A percentile compares a stretch with the other conserved stretches of the same genome.
Evolutionary conservation across 2,113 vertebrate genomes (phyloP).

Genomic region (Pseudonaja textilis): DNA sequence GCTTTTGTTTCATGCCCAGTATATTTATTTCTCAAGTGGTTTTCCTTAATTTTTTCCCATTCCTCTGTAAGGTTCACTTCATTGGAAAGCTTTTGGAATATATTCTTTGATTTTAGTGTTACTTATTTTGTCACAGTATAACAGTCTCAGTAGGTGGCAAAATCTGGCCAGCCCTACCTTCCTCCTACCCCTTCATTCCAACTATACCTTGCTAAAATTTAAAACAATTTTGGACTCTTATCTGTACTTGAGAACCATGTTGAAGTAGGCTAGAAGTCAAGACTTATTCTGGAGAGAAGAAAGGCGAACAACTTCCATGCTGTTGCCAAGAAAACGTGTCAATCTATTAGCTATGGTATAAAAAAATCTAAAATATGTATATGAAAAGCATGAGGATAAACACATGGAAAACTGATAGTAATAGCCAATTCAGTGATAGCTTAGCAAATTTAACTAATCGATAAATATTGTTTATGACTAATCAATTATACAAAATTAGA

Average conservation of each 20-base stretch:
- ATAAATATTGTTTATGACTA: not conserved
- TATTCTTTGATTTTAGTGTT: not conserved
- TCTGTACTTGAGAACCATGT: not conserved
- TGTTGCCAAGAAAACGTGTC: not conserved
- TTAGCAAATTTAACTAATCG: not conserved
- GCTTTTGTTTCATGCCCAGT: not conserved
- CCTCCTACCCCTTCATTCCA: not conserved
- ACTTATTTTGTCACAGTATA: not conserved
- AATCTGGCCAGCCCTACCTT: not conserved
- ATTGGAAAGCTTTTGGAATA: not conserved
- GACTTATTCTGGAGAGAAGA: not conserved
- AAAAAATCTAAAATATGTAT: not conserved
- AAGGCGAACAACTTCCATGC: not conserved
- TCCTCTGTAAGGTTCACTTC: not conserved
- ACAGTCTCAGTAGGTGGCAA: not conserved
- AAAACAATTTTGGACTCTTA: not conserved
- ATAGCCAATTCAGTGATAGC: not conserved
- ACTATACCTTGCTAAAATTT: not conserved
- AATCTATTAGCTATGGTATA: not conserved
- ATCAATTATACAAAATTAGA: not conserved
- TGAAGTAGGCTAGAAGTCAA: not conserved
- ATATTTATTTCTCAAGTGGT: not conserved
- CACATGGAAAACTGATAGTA: not conserved
- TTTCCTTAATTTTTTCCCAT: not conserved
- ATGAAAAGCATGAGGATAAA: not conserved